A percentile compares a stretch with the other conserved stretches of the same genome.
Evolutionary conservation across 2,113 vertebrate genomes (phyloP).

Genomic region (Nyctereutes procyonoides): DNA sequence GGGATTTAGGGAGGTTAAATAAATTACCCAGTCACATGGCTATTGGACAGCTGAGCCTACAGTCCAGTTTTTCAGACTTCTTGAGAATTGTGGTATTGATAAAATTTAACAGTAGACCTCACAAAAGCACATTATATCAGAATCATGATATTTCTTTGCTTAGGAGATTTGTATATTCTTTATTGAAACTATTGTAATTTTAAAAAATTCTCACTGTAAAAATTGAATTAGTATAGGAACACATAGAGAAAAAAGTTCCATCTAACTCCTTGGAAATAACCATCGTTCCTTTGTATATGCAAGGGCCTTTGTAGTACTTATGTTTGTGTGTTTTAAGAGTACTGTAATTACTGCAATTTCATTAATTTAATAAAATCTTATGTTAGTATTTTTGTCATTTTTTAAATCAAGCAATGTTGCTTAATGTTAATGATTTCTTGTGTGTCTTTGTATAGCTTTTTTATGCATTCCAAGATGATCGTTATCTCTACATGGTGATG

Average conservation of each 20-base stretch:
- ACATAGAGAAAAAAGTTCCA: neutral
- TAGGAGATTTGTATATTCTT: slow-evolving; percentile 11
- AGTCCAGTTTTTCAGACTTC: slow-evolving; percentile 28
- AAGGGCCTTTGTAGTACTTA: neutral
- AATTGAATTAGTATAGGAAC: neutral
- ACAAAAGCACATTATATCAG: neutral
- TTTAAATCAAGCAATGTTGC: slow-evolving; percentile 58
- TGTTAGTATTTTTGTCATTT: slow-evolving; percentile 53
- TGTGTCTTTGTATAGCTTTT: slow-evolving; percentile 91
- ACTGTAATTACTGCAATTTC: neutral
- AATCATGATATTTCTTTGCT: slow-evolving; percentile 45
- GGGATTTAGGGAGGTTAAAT: neutral
- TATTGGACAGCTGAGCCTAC: slow-evolving; percentile 23
- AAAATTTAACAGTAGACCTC: slow-evolving; percentile 45
- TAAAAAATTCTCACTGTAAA: slow-evolving; percentile 40
- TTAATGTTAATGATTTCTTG: slow-evolving; percentile 22
- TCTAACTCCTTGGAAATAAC: slow-evolving; percentile 18
- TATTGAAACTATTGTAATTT: slow-evolving; percentile 21
- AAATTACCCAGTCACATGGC: neutral
- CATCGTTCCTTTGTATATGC: neutral
- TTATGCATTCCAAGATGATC: slow-evolving; percentile 99
- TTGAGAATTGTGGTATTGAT: slow-evolving; percentile 46
- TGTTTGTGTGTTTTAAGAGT: slow-evolving; percentile 5
- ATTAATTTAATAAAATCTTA: slow-evolving; percentile 44
- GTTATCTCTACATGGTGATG: slow-evolving; percentile 99